Percentiles rank a stretch among this genome's conserved stretches.
phyloP scores from a whole-genome alignment of 64 coral and sea anemone genomes.

The Cladopsammia gracilis region DNA sequence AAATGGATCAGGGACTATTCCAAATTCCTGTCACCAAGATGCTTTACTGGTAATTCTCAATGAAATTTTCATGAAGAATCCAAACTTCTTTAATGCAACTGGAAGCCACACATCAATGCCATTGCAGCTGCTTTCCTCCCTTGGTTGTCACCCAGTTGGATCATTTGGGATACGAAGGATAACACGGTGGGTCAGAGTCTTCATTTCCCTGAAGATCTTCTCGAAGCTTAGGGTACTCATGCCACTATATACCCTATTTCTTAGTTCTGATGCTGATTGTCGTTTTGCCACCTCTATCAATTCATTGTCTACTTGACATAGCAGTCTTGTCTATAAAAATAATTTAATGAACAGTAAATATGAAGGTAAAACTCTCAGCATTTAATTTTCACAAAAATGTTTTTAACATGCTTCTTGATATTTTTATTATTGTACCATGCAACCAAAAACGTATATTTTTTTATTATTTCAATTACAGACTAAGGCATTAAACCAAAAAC shows the following conservation, averaged over 20 bases:
- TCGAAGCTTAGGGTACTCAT: slow-evolving; percentile 61
- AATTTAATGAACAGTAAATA: too few species aligned
- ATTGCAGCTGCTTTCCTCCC: slow-evolving; percentile 43
- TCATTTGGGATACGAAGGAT: slow-evolving; percentile 38
- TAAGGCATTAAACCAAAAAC: too few species aligned
- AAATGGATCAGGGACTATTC: too few species aligned
- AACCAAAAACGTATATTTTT: too few species aligned
- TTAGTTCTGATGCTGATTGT: slow-evolving; percentile 48
- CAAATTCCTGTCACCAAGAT: too few species aligned
- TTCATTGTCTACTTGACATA: slow-evolving; percentile 56
- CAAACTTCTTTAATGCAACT: not conserved
- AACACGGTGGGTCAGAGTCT: slow-evolving; percentile 51
- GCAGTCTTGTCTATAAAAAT: not conserved
- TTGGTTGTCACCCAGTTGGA: slow-evolving; percentile 30
- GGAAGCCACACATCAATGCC: slow-evolving; percentile 53
- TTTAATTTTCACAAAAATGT: too few species aligned
- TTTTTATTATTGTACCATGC: too few species aligned
- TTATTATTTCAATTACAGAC: too few species aligned
- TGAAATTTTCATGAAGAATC: too few species aligned
- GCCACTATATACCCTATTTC: slow-evolving; percentile 48
- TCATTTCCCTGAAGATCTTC: slow-evolving; percentile 42
- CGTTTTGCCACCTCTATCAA: slow-evolving; percentile 50
- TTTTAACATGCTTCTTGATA: too few species aligned
- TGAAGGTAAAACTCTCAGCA: too few species aligned
- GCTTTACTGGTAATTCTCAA: too few species aligned